These are phyloP conservation scores for Metopia argyrocephala DNA, from an alignment of 2,888 invertebrate genomes.

Conservation along the genomic window DNA sequence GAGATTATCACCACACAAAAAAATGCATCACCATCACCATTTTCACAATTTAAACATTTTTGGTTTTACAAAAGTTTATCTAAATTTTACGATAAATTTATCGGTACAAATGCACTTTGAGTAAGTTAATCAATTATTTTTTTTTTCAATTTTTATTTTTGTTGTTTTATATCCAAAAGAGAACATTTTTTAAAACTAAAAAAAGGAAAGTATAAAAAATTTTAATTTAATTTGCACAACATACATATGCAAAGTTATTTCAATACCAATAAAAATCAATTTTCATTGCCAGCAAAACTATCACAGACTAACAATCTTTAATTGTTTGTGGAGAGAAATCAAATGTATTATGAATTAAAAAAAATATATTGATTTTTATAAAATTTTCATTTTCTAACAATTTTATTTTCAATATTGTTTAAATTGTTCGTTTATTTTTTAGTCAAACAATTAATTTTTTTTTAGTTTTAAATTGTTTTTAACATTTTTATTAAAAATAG, in stretches of 20 bases:
- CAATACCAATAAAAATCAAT: not conserved
- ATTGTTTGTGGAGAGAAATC: not conserved
- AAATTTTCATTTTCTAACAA: not conserved
- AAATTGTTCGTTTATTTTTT: not conserved
- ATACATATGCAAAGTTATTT: not conserved
- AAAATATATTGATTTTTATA: conserved; percentile 5
- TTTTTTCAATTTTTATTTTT: no score
- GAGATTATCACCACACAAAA: no score
- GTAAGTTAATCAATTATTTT: no score
- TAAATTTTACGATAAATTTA: no score
- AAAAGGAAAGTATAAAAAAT: not conserved
- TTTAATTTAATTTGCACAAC: not conserved
- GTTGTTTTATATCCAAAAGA: no score
- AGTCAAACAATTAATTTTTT: conserved; percentile 1
- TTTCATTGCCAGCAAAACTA: not conserved
- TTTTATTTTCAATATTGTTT: not conserved
- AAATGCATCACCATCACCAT: no score
- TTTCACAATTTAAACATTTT: no score
- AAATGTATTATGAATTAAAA: not conserved
- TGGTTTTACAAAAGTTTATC: no score
- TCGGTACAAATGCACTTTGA: no score
- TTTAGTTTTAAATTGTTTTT: no score
- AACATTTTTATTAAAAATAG: no score
- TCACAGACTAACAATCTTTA: not conserved
- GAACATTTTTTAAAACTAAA: not conserved